Evolutionary conservation across 2,888 invertebrate species (phyloP).

Genomic region (Oconnorella tubifera): DNA sequence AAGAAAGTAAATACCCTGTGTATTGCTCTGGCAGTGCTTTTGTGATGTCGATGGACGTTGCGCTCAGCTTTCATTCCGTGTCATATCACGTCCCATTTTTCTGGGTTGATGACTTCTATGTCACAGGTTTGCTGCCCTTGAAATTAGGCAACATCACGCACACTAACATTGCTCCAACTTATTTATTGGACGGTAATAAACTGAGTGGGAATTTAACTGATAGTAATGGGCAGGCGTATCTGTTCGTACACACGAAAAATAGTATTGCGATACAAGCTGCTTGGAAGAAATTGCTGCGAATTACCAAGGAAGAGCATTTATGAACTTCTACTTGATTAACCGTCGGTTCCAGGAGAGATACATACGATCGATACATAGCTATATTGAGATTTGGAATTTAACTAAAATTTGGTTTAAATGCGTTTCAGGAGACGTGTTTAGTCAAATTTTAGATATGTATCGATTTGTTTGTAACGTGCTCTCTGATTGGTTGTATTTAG

Average conservation of each 20-base stretch:
- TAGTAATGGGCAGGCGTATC: constrained; percentile 41
- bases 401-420: too few species aligned
- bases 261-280: constrained; percentile 44
- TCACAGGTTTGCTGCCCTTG: constrained; percentile 61
- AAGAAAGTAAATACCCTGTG: constrained; percentile 52
- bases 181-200: constrained; percentile 45
- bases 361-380: too few species aligned
- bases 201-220: constrained; percentile 45
- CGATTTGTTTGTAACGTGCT: too few species aligned
- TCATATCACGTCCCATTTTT: constrained; percentile 67
- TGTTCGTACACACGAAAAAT: constrained; percentile 50
- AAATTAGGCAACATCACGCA: constrained; percentile 40
- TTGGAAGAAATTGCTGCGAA: constrained; percentile 37
- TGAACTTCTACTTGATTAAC: too few species aligned
- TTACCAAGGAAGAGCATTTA: background rate
- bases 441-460: too few species aligned
- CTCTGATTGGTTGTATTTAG: too few species aligned
- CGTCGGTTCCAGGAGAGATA: too few species aligned
- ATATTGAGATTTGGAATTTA: too few species aligned
- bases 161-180: constrained; percentile 45
- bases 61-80: constrained; percentile 60
- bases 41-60: constrained; percentile 66
- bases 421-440: too few species aligned
- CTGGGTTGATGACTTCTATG: constrained; percentile 76
- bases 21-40: constrained; percentile 59